Evolutionary conservation across 2,888 invertebrate species (phyloP), one percentile per base, ranked within the genome.

Genomic region (Ecliptopera silaceata): DNA sequence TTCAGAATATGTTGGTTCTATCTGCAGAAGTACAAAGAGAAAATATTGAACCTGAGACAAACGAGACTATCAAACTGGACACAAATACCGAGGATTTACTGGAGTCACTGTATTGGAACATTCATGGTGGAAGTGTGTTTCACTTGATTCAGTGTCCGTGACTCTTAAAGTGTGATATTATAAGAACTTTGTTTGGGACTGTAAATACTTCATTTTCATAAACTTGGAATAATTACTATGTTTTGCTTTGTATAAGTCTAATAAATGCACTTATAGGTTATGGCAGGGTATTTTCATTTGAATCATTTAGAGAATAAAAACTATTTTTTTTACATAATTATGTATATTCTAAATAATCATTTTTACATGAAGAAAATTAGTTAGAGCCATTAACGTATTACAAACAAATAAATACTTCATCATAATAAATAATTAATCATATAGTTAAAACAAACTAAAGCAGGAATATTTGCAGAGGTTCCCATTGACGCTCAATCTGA

Each of bases 121-220:
- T 93, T 68, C 94, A 94, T 73, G 94, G 94, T 71, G 94, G 93
- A 77, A 88, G 90, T 74, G 80, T 91, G 64, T 93, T 93, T 83
- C 93, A 94, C 75, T 89, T 92, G 82, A 74, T 82, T 69, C 82
- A 86, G 79, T 87, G 80, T 84, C 79, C 84, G 74, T 74, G 71
- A 70, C 70, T 66, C 61, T 72, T 70, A 66, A 70, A 69, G 52
- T 80, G 81, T 81, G 74, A 77, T 77, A 72, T 68, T 72, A 47
- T 62, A 56, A 54, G 64, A 72, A 53, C 47, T 61, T 65, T 73
- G 65, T 71, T 77, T 74, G 77, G 80, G 77, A 82, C 82, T 66
- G 60, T 79, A 77, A 77, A 50, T 53, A 42, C 36, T 44, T 59
- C 29, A 53, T 49, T 53, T 64, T 57, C 59, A 54, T 56, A 62